Conservation (phyloP, 2,888 invertebrate genomes). For the Electrophaes corylata region DNA sequence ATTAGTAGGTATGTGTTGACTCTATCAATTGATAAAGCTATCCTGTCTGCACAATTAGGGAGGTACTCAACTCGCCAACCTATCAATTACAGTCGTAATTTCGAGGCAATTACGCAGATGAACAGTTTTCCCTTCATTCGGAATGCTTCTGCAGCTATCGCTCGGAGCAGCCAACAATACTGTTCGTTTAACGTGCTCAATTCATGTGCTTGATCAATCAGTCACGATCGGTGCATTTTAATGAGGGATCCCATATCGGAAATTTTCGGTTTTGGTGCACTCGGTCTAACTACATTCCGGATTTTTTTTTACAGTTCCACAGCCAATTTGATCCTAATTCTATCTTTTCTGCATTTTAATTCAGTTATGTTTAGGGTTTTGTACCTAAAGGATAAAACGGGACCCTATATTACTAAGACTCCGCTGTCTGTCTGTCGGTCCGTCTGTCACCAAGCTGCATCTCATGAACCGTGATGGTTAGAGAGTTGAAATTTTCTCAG, state of each 20-base stretch:
- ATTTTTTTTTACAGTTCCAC: no score
- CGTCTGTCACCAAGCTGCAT: no score
- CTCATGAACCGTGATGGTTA: no score
- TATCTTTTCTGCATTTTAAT: no score
- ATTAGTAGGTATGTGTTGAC: slow-evolving; percentile 11
- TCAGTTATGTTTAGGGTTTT: no score
- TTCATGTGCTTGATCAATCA: slow-evolving; percentile 9
- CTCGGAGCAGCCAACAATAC: slow-evolving; percentile 24
- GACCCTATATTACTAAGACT: no score
- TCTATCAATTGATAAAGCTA: slow-evolving; percentile 37
- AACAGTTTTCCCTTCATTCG: slow-evolving; percentile 41
- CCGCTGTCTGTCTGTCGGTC: no score
- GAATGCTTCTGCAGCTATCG: slow-evolving; percentile 18
- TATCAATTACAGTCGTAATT: slow-evolving; percentile 41
- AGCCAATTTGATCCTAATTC: no score
- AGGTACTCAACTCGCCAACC: slow-evolving; percentile 35
- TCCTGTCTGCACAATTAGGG: slow-evolving; percentile 37
- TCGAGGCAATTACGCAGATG: slow-evolving; percentile 40
- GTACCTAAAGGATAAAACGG: no score
- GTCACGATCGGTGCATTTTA: slow-evolving; percentile 18
- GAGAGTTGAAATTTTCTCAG: no score
- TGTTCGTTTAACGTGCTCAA: slow-evolving; percentile 17
- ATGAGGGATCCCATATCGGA: slow-evolving; percentile 7
- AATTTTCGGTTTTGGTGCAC: neutral
- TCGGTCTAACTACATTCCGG: neutral